These are phyloP conservation scores for Rattus rattus DNA, from an alignment of 2,113 vertebrate species.

Conservation along the genomic window DNA sequence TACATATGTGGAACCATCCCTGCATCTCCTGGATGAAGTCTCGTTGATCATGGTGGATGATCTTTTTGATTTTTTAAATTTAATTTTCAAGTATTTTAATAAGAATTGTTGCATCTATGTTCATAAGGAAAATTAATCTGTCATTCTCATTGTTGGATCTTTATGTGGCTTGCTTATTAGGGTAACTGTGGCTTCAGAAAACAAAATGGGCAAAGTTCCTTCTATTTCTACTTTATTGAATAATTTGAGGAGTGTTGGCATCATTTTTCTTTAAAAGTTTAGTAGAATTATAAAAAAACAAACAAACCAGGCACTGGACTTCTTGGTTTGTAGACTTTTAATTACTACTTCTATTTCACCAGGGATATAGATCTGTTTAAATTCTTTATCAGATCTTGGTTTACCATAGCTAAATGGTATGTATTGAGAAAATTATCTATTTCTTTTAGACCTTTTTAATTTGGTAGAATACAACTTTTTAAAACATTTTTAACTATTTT, in stretches of 20 bases:
- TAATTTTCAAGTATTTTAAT: background rate
- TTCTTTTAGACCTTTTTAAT: background rate
- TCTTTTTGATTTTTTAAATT: background rate
- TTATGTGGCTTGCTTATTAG: background rate
- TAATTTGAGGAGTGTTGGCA: background rate
- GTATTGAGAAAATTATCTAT: background rate
- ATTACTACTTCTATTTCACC: background rate
- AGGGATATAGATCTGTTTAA: background rate
- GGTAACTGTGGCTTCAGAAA: background rate
- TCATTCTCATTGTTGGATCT: background rate
- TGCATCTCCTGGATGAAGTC: background rate
- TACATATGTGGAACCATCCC: background rate
- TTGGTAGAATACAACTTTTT: background rate
- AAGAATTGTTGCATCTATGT: background rate
- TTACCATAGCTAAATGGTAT: background rate
- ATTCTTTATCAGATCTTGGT: background rate
- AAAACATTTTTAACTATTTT: background rate
- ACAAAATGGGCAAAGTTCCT: background rate
- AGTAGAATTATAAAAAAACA: background rate
- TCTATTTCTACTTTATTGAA: background rate
- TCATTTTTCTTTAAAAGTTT: background rate
- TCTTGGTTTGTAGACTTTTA: background rate
- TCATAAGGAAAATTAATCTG: background rate
- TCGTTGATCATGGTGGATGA: background rate
- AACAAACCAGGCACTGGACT: background rate